These are phyloP conservation scores for Anableps anableps DNA, from an alignment of 2,797 vertebrate genomes.

Conservation along the genomic window DNA sequence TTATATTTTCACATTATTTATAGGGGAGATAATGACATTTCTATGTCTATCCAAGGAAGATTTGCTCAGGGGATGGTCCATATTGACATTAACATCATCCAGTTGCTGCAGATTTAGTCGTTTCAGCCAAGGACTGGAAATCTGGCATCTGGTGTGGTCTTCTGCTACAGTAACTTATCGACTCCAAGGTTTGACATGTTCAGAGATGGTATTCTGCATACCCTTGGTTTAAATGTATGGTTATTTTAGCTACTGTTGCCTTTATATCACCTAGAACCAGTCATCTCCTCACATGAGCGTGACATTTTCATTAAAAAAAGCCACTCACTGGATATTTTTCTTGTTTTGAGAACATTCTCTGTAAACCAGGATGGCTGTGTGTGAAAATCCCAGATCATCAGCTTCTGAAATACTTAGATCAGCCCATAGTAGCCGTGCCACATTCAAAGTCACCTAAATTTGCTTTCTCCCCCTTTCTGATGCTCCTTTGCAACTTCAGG, in stretches of 20 bases:
- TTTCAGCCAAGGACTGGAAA: neutral
- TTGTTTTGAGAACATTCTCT: neutral
- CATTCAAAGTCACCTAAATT: neutral
- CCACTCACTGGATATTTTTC: neutral
- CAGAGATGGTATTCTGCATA: neutral
- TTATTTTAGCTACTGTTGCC: neutral
- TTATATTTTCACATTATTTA: neutral
- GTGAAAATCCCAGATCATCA: neutral
- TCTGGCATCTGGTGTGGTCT: neutral
- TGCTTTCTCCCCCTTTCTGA: neutral
- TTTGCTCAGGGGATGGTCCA: too few species aligned
- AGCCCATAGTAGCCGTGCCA: neutral
- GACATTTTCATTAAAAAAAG: neutral
- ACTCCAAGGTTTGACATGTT: neutral
- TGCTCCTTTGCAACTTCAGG: neutral
- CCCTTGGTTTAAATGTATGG: neutral
- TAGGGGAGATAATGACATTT: neutral
- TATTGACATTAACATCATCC: neutral
- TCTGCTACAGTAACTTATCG: neutral
- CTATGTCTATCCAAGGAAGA: neutral
- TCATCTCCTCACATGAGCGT: neutral
- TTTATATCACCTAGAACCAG: neutral
- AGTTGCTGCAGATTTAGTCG: neutral
- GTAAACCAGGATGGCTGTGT: neutral
- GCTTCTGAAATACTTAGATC: neutral